phyloP scores from a whole-genome alignment of 2,113 vertebrate species.

The Gasterosteus aculeatus region DNA sequence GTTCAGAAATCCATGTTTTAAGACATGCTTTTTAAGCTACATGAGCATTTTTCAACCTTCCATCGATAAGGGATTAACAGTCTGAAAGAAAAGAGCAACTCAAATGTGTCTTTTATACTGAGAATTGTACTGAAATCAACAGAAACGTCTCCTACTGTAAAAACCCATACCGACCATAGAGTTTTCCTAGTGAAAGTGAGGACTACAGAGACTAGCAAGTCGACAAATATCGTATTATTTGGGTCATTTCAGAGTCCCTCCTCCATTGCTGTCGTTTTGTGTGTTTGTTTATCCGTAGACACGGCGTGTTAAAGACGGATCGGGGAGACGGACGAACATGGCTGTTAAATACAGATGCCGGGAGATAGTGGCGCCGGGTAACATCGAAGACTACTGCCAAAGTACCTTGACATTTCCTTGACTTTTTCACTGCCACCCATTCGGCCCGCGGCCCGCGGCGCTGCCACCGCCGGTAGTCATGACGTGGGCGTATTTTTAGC shows the following conservation, averaged over 20 bases:
- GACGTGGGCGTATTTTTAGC: conserved; percentile 78
- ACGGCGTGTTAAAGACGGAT: conserved; percentile 71
- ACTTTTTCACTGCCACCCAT: conserved; percentile 74
- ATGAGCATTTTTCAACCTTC: conserved; percentile 55
- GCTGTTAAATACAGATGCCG: conserved; percentile 83
- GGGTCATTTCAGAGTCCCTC: conserved; percentile 87
- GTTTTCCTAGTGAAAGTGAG: conserved; percentile 63
- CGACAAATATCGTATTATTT: conserved; percentile 72
- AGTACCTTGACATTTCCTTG: conserved; percentile 85
- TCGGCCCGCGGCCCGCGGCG: conserved; percentile 66
- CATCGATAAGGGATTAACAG: conserved; percentile 46
- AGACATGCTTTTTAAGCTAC: conserved; percentile 64
- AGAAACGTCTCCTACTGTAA: conserved; percentile 63
- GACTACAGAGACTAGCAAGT: conserved; percentile 66
- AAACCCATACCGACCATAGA: conserved; percentile 66
- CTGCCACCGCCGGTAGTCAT: conserved; percentile 76
- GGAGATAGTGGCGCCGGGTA: conserved; percentile 86
- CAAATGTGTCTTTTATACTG: conserved; percentile 79
- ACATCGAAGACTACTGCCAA: conserved; percentile 80
- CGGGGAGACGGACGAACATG: conserved; percentile 79
- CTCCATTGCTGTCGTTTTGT: conserved; percentile 80
- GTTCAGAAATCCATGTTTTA: conserved; percentile 77
- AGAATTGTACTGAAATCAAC: conserved; percentile 66
- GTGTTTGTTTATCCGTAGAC: conserved; percentile 72
- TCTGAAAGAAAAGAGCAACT: conserved; percentile 67